Conservation (phyloP, 2,888 invertebrate genomes). For the Hirtodrosophila trivittata region DNA sequence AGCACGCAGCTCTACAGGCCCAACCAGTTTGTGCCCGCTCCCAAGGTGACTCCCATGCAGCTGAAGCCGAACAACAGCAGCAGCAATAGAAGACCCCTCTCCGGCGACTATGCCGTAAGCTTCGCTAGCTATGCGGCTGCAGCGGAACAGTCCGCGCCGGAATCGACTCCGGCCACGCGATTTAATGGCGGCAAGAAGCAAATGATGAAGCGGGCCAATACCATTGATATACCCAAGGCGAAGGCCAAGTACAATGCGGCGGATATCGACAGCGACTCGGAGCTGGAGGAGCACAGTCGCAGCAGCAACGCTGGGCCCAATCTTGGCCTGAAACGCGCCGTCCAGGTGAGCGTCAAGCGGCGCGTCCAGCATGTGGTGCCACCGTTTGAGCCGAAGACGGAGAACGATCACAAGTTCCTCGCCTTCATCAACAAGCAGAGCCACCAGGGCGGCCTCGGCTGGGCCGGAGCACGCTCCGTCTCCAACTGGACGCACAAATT, state of each 20-base stretch:
- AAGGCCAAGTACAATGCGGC: constrained; percentile 80
- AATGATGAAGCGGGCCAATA: constrained; percentile 94
- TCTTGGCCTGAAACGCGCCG: constrained; percentile 86
- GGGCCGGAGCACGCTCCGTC: constrained; percentile 82
- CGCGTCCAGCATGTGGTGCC: constrained; percentile 85
- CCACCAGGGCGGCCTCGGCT: constrained; percentile 84
- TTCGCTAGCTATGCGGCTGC: constrained; percentile 63
- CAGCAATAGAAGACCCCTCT: constrained; percentile 64
- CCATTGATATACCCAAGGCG: constrained; percentile 93
- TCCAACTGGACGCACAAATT: constrained; percentile 93
- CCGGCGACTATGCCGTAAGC: constrained; percentile 78
- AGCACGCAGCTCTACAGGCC: constrained; percentile 76
- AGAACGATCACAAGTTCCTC: constrained; percentile 92
- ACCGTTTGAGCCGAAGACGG: constrained; percentile 91
- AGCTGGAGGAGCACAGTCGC: constrained; percentile 66
- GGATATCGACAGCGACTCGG: constrained; percentile 85
- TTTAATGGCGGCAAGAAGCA: constrained; percentile 86
- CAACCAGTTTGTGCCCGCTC: constrained; percentile 80
- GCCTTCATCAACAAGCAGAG: constrained; percentile 92
- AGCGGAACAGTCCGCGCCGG: constrained; percentile 71
- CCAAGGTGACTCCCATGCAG: constrained; percentile 8
- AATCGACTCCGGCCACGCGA: constrained; percentile 45
- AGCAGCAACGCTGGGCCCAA: constrained; percentile 68
- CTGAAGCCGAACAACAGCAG: constrained; percentile 4
- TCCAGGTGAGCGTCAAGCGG: constrained; percentile 85